Percentiles rank a stretch among this genome's conserved stretches.
Conservation (phyloP, 1,140 invertebrate species). For the Bombus affinis region DNA sequence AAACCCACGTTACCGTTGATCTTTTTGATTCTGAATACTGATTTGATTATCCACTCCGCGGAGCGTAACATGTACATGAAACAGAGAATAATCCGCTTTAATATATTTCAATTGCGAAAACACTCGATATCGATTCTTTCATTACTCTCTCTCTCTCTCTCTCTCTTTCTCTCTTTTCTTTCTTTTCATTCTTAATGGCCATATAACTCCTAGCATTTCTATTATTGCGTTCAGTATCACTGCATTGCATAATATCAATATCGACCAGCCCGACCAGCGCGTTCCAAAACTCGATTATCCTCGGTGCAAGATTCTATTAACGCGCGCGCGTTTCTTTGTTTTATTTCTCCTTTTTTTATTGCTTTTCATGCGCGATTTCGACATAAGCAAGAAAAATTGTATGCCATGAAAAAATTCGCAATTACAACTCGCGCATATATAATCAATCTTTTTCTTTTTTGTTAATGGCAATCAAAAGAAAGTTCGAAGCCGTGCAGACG, state of each 20-base stretch:
- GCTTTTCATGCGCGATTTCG: neutral
- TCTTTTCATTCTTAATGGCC: neutral
- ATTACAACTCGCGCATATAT: neutral
- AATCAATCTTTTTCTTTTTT: neutral
- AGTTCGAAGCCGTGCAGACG: constrained; percentile 41
- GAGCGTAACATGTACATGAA: constrained; percentile 54
- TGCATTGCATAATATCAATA: constrained; percentile 55
- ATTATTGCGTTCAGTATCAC: constrained; percentile 72
- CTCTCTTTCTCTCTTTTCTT: neutral
- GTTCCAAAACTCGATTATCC: constrained; percentile 18
- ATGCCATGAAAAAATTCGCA: constrained; percentile 1
- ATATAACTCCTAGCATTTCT: constrained; percentile 63
- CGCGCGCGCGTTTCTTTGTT: neutral
- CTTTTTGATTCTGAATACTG: constrained; percentile 67
- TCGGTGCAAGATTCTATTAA: constrained; percentile 14
- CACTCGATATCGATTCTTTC: constrained; percentile 47
- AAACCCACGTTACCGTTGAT: constrained; percentile 43
- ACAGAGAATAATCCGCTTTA: constrained; percentile 60
- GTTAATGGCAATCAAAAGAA: constrained; percentile 24
- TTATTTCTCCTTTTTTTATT: neutral
- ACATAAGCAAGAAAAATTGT: neutral
- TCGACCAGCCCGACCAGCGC: constrained; percentile 24
- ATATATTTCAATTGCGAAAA: constrained; percentile 57
- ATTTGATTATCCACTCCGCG: constrained; percentile 62
- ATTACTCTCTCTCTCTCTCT: neutral